Base-by-base conservation (phyloP, 2,888 invertebrate genomes). In the Mythimna albipuncta region DNA sequence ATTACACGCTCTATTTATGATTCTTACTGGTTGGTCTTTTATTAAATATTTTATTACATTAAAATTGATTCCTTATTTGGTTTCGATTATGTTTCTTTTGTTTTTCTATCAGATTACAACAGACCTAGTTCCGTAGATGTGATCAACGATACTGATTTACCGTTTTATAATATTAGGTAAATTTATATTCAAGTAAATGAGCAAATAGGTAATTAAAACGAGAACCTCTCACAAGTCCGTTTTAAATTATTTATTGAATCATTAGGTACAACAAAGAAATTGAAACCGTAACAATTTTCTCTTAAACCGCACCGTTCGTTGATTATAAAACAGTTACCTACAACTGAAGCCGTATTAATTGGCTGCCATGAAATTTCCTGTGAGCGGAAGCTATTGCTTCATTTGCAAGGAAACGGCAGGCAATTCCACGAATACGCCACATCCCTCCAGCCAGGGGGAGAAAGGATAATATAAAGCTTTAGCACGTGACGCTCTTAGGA, bases 401-500 rank as follows among this genome's bases (percentile, higher is more conserved):
- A 93, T 94, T 93, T 93, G 89, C 89, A 90, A 90, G 89, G 85
- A 90, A 92, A 92, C 85, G 85, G 85, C 83, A 54, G 78, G 83
- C 76, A 82, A 88, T 90, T 87, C 77, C 77, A 78, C 87, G 85
- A 86, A 86, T 78, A 82, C 83, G 77, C 80, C 85, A 83, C 81
- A 84, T 79, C 80, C 85, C 86, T 72, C 75, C 70, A 72, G 65
- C 71, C 72, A 77, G 70, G 83, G 81, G 85, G 81, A 85, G 88
- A 84, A 82, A 77, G 89, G 89, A 91, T 94, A 93, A 94, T 94
- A 94, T 94, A 95, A 94, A 89, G 92, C 92, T 93, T 90, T 88
- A 88, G 92, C 89, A 94, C 94, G 95, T 95, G 95, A 93, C 92
- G 90, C 83, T 88, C 82, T 92, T 89, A 89, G 88, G 90, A 92